A percentile compares a stretch with the other conserved stretches of the same genome.
These are phyloP conservation scores for Drosophila ercepeae DNA, from an alignment of 1,140 invertebrate species.

Conservation along the genomic window DNA sequence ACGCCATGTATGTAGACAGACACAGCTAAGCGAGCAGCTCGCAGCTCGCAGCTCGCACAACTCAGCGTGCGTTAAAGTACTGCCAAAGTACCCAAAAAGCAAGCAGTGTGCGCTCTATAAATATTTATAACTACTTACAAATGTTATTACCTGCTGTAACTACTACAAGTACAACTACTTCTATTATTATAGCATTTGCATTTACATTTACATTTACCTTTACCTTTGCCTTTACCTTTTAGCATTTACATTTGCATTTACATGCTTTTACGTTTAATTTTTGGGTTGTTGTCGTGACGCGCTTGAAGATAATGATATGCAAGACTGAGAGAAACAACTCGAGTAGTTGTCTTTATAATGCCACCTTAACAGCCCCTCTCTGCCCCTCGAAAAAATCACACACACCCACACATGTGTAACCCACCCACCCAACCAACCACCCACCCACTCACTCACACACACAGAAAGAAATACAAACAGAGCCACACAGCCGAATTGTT, in stretches of 20 bases:
- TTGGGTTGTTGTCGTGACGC: conserved; percentile 50
- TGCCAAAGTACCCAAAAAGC: conserved; percentile 63
- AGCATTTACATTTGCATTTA: conserved; percentile 47
- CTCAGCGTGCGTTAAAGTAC: conserved; percentile 57
- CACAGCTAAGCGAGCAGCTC: conserved; percentile 5
- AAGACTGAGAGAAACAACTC: conserved; percentile 60
- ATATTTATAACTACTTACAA: conserved; percentile 65
- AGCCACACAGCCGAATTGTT: conserved; percentile 43
- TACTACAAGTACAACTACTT: conserved; percentile 44
- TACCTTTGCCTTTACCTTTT: conserved; percentile 25
- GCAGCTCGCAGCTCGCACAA: conserved; percentile 18
- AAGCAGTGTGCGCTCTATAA: conserved; percentile 50
- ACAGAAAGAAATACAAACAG: conserved; percentile 33
- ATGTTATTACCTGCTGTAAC: conserved; percentile 55
- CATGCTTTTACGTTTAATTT: conserved; percentile 49
- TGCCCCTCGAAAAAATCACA: conserved; percentile 7
- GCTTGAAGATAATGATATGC: conserved; percentile 58
- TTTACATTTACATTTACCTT: conserved; percentile 41
- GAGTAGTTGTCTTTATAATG: conserved; percentile 46
- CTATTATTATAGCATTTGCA: conserved; percentile 55
- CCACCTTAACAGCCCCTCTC: not conserved
- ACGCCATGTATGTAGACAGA: conserved; percentile 45
- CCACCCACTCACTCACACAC: conserved; percentile 18
- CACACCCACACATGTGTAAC: conserved; percentile 7
- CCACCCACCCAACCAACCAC: conserved; percentile 23